Base-by-base conservation (phyloP, 2,888 invertebrate species). In the Melikaiella ostensackeni region DNA sequence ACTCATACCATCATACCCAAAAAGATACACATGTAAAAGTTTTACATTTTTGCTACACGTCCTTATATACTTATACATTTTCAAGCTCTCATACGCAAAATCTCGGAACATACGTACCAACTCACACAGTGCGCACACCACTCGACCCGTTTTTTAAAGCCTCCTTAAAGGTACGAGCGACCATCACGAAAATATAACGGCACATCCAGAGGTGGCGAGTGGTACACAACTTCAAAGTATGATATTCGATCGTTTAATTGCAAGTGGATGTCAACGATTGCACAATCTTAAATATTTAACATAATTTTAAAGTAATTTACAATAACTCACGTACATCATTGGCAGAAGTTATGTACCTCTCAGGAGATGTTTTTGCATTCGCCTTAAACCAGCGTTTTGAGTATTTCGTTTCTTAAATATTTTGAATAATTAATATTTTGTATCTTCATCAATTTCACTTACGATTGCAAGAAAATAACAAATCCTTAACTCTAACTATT, bases 81-180 rank as follows among this genome's bases (percentile, higher is more conserved):
- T 64, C 64, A 75, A 42, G 75, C 64, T 77, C 61, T 77, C 75
- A 77, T 74, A 80, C 80, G 50, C 59, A 79, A 61, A 70, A 62
- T 78, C 75, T 50, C 35, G 73, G 74, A 75, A 81, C 77, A 77
- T 75, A 79, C 77, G 75, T 78, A 78, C 63, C 75, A 76, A 79
- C 77, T 81, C 9, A 27, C 11, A 24, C 27, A 59, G 66, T 75
- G 70, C 61, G 50, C 76, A 77, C 77, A 77, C 61, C 79, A 80
- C 80, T 82, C 79, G 81, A 80, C 77, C 80, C 77, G 77, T 77
- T 82, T 82, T 66, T 74, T 66, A 80, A 76, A 74, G 79, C 76
- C 78, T 80, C 78, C 77, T 77, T 63, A 82, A 63, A 75, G 78
- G 75, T 80, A 80, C 75, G 61, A 82, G 77, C 76, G 63, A 78